phyloP scores from a whole-genome alignment of 53 echinoderm and acorn worm genomes.

The Zoroaster sp. region DNA sequence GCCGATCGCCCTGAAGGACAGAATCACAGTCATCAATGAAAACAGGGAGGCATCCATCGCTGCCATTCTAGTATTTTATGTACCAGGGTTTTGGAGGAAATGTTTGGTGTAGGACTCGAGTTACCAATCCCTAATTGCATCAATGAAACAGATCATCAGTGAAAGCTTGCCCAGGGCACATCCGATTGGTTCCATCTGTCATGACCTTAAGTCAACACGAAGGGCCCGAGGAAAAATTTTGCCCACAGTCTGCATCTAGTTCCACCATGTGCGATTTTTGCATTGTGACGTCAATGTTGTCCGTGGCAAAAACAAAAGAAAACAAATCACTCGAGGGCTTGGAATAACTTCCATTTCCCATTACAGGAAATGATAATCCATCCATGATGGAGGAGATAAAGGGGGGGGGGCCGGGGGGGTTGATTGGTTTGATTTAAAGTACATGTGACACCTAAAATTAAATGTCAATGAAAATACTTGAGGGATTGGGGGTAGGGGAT shows the following conservation, averaged over 20 bases:
- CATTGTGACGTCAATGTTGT: neutral
- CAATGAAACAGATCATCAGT: neutral
- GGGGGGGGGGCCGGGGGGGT: neutral
- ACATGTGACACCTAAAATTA: neutral
- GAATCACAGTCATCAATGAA: neutral
- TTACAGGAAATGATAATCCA: neutral
- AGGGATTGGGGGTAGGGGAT: neutral
- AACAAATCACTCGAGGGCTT: neutral
- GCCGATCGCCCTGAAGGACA: conserved; percentile 4
- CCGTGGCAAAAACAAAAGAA: too few relatives aligned
- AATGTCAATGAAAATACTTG: neutral
- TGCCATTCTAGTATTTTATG: neutral
- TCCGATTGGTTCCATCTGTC: too few relatives aligned
- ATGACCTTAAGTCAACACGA: neutral
- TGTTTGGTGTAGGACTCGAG: neutral
- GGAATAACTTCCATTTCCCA: neutral
- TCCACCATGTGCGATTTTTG: neutral
- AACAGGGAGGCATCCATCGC: neutral
- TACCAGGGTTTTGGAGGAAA: too few relatives aligned
- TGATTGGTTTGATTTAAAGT: neutral
- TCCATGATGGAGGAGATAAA: neutral
- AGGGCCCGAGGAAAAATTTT: neutral
- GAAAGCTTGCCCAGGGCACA: too few relatives aligned
- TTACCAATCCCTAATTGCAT: neutral
- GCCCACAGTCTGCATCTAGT: neutral